A percentile compares a stretch with the other conserved stretches of the same genome.
Conservation (phyloP, 2,888 invertebrate genomes). For the Drosophila paranaensis region DNA sequence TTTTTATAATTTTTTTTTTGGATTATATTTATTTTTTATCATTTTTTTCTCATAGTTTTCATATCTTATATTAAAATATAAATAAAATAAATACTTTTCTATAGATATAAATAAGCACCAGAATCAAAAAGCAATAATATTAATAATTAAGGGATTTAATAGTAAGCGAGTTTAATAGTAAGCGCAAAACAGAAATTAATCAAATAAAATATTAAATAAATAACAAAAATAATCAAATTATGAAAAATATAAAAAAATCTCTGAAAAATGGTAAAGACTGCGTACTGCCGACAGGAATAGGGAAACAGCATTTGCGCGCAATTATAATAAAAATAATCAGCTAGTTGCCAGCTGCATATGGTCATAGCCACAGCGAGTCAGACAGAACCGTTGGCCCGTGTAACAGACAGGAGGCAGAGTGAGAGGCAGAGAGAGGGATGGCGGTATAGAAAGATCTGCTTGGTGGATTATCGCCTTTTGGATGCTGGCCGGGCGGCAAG, state of each 20-base stretch:
- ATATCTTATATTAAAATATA: no score
- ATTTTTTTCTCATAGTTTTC: no score
- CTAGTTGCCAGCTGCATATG: conserved; percentile 59
- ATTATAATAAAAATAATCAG: conserved; percentile 84
- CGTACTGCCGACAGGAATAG: neutral
- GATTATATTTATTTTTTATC: no score
- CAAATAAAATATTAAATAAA: neutral
- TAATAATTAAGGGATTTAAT: no score
- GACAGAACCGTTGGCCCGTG: conserved; percentile 53
- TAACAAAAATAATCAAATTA: neutral
- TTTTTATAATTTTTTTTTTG: no score
- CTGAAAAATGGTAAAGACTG: neutral
- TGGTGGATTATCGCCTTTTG: conserved; percentile 71
- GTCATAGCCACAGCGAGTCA: conserved; percentile 57
- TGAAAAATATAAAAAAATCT: neutral
- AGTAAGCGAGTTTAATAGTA: no score
- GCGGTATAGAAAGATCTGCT: conserved; percentile 2
- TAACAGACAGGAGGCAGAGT: neutral
- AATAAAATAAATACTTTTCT: no score
- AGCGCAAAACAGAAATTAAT: no score
- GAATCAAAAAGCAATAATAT: no score
- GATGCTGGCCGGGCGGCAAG: conserved; percentile 43
- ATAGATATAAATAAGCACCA: no score
- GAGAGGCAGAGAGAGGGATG: no score
- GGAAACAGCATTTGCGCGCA: conserved; percentile 73